A percentile compares a stretch with the other conserved stretches of the same genome.
Evolutionary conservation across 2,797 vertebrate genomes (phyloP).

Genomic region (Tympanoctomys barrerae): DNA sequence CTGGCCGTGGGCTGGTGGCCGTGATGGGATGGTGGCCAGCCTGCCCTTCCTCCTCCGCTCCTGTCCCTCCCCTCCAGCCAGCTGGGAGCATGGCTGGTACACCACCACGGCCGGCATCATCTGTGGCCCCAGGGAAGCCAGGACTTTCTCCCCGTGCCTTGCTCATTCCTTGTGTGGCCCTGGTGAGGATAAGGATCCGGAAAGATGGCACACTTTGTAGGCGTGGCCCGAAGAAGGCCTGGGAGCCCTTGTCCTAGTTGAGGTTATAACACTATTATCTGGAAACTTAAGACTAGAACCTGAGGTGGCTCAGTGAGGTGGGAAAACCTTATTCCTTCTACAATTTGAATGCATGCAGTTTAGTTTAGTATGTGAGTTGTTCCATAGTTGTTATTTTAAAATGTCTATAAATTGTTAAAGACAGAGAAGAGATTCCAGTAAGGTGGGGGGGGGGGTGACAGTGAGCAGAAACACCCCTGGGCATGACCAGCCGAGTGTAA

Average conservation of each 20-base stretch:
- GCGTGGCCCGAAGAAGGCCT: neutral
- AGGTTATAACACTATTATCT: neutral
- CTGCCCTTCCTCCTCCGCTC: neutral
- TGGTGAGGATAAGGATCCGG: neutral
- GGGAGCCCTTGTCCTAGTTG: neutral
- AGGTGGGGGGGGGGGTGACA: neutral
- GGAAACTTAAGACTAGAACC: neutral
- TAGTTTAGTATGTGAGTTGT: neutral
- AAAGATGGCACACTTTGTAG: neutral
- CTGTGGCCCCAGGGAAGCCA: neutral
- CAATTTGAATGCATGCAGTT: neutral
- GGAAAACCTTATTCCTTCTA: neutral
- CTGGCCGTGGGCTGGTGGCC: too few species aligned
- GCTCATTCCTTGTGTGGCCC: neutral
- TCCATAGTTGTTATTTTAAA: conserved; percentile 3
- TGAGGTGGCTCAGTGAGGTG: neutral
- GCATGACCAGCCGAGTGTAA: neutral
- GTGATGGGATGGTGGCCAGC: neutral
- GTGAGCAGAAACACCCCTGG: neutral
- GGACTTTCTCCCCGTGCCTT: neutral
- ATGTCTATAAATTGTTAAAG: neutral
- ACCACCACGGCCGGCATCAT: neutral
- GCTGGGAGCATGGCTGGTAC: too few species aligned
- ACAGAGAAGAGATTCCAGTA: neutral
- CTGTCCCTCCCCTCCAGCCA: neutral